Evolutionary conservation across 2,888 invertebrate species (phyloP), one percentile per base, ranked within the genome.

Genomic region (Nomada flava): DNA sequence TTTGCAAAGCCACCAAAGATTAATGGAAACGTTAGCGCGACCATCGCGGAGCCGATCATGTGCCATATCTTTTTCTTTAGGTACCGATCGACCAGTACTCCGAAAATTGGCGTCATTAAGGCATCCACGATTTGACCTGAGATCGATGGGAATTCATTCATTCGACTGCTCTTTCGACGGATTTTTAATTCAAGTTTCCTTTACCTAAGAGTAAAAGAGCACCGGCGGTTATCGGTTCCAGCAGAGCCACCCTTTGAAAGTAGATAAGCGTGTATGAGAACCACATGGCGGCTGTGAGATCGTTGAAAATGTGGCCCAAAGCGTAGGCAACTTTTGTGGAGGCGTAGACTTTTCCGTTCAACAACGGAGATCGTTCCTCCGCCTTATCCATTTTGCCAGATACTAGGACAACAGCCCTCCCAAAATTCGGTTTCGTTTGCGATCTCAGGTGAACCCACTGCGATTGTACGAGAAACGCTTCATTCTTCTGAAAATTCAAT

Each of bases 41-140:
- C 93, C 90, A 93, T 90, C 1, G 91, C 77, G 13, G 93, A 93
- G 23, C 98, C 98, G 90, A 96, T 94, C 83, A 98, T 95, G 95
- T 98, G 98, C 98, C 98, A 98, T 47, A 96, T 94, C 93, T 97
- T 97, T 91, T 97, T 95, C 83, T 96, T 96, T 60, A 97, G 96
- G 95, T 96, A 95, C 93, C 95, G 95, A 93, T 98, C 98, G 72
- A 98, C 96, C 86, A 98, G 95, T 80, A 97, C 94, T 0, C 98
- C 98, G 69, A 98, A 97, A 59, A 97, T 94, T 20, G 98, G 98
- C 95, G 96, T 94, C 91, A 92, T 91, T n/a, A 94, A 70, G 1
- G 93, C 93, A 74, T 93, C 93, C 63, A 93, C 87, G 44, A 93
- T 77, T 90, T 94, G 93, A 18, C 93, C 93, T 94, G 74, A 7